These are phyloP conservation scores for Sciaenops ocellatus DNA, from an alignment of 2,797 vertebrate species.

Conservation along the genomic window DNA sequence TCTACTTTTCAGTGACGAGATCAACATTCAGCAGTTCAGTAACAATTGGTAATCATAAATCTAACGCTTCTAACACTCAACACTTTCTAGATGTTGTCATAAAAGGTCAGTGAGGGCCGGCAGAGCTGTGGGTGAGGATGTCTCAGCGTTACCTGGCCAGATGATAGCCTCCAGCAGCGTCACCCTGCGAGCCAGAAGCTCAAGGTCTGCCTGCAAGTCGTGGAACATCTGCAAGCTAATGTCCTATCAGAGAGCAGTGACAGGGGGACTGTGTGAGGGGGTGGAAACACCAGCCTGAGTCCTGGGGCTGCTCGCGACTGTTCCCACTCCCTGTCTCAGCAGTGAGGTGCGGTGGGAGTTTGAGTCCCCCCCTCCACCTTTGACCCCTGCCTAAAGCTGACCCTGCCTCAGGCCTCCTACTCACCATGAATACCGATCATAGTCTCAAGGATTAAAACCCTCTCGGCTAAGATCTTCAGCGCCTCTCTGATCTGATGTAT, in stretches of 20 bases:
- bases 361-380: slow-evolving; percentile 58
- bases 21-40: slow-evolving; percentile 47
- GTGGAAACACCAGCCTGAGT: slow-evolving; percentile 72
- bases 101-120: slow-evolving; percentile 55
- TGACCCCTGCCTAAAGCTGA: slow-evolving; percentile 84
- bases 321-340: slow-evolving; percentile 71
- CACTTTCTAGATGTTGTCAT: slow-evolving; percentile 36
- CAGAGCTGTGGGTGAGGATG: slow-evolving; percentile 70
- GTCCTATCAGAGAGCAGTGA: slow-evolving; percentile 97
- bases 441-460: slow-evolving; percentile 99
- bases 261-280: slow-evolving; percentile 82
- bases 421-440: slow-evolving; percentile 99
- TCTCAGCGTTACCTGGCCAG: slow-evolving; percentile 96
- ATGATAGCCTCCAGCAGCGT: slow-evolving; percentile 99
- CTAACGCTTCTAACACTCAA: slow-evolving; percentile 17
- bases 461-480: slow-evolving; percentile 99
- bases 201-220: slow-evolving; percentile 96
- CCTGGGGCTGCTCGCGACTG: slow-evolving; percentile 80
- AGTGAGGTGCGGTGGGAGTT: slow-evolving; percentile 58
- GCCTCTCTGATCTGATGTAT: slow-evolving; percentile 99
- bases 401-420: slow-evolving; percentile 90
- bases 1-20: slow-evolving; percentile 33
- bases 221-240: slow-evolving; percentile 98
- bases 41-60: slow-evolving; percentile 39
- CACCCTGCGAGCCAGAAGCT: slow-evolving; percentile 99